Conservation (phyloP, 2,797 vertebrate genomes). For the Schizothorax lantsangensis region DNA sequence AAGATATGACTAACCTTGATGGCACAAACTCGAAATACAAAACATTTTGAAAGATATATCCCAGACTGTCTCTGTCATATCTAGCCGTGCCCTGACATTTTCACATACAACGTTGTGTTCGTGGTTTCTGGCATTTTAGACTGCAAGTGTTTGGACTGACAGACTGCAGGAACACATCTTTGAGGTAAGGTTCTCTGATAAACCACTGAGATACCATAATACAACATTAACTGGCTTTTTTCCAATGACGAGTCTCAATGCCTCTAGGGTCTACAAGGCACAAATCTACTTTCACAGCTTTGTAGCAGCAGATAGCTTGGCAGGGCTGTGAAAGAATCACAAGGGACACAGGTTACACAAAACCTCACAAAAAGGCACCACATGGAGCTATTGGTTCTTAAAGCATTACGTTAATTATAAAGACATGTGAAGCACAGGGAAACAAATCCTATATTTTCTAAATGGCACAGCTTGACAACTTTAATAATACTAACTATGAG, state of each 20-base stretch:
- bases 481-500: conserved; percentile 5
- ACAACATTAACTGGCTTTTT: conserved; percentile 34
- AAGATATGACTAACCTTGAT: not conserved
- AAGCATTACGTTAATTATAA: not conserved
- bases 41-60: not conserved
- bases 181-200: conserved; percentile 12
- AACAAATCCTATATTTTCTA: conserved; percentile 15
- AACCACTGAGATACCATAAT: conserved; percentile 3
- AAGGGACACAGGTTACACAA: conserved; percentile 10
- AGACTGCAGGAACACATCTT: not conserved
- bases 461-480: not conserved
- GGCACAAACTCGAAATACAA: not conserved
- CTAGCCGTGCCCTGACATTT: not conserved
- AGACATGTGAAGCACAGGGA: not conserved
- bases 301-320: conserved; percentile 6
- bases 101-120: not conserved
- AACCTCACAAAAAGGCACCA: not conserved
- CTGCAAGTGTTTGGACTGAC: not conserved
- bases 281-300: conserved; percentile 19
- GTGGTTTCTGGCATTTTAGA: not conserved
- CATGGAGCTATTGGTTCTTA: conserved; percentile 6
- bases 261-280: not conserved
- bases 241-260: not conserved
- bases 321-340: conserved; percentile 21
- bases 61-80: not conserved